phyloP scores from a whole-genome alignment of 2,888 invertebrate genomes.

The Eilema caniola region DNA sequence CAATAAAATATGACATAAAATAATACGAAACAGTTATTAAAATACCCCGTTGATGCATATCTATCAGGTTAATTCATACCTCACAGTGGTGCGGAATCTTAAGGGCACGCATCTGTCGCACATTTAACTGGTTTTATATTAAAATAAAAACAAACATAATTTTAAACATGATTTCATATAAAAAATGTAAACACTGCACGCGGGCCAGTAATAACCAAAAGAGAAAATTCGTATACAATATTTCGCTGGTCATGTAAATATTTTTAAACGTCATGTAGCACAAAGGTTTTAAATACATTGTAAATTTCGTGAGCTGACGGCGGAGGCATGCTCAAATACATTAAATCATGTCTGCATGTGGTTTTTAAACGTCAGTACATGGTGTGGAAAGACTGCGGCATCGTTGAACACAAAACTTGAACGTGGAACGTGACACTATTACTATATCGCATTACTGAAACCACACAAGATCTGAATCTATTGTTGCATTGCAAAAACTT shows the following conservation, averaged over 20 bases:
- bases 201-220: neutral
- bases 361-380: constrained; percentile 35
- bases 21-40: no score
- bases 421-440: constrained; percentile 63
- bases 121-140: neutral
- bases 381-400: constrained; percentile 41
- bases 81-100: no score
- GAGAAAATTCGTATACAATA: constrained; percentile 17
- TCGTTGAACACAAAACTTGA: constrained; percentile 48
- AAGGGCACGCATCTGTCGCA: neutral
- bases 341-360: constrained; percentile 35
- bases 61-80: no score
- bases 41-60: no score
- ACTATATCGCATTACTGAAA: constrained; percentile 61
- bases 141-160: neutral
- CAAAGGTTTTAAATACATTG: constrained; percentile 35
- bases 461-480: constrained; percentile 56
- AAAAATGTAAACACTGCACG: neutral
- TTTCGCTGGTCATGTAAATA: constrained; percentile 23
- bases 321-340: constrained; percentile 34
- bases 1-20: no score
- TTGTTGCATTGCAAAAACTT: constrained; percentile 48
- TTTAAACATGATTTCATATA: neutral
- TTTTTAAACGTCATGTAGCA: constrained; percentile 31
- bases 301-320: constrained; percentile 37